Evolutionary conservation across 2,797 vertebrate species (phyloP), one percentile per base, ranked within the genome.

Genomic region (Propithecus perrieri): DNA sequence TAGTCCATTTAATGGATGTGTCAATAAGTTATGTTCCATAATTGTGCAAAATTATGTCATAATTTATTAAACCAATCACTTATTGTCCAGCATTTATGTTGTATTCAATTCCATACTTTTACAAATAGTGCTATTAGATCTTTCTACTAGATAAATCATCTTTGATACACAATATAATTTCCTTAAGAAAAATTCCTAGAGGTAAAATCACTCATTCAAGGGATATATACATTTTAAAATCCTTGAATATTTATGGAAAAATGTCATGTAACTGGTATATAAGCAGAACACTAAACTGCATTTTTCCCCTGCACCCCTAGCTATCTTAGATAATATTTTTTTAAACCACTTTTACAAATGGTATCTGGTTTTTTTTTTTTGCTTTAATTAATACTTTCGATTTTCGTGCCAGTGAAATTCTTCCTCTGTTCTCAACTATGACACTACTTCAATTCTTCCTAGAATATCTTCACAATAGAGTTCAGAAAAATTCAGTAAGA

Each of bases 41-140:
- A 84, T 86, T 81, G 13, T 84, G 4, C 14, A 61, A 67, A 93
- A 89, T 97, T 94, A 55, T 79, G 46, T 79, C 71, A 93, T 55
- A 96, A 96, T 84, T 81, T 86, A 87, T 75, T 93, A 80, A 93
- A 48, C 38, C 57, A 88, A 50, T 95, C 91, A 89, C 28, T 85
- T 96, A 94, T 88, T 90, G n/a, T 81, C 94, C 43, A 96, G 11
- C 20, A 85, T 74, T 80, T 94, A 95, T 71, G 38, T 92, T 76
- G 30, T 81, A 78, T 78, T 38, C 53, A 57, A 11, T 96, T 94
- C 94, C 95, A 95, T 76, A 90, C 33, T 61, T n/a, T 92, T 90
- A 94, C 48, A 85, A 94, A 88, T 87, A 92, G 53, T 65, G 9
- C 41, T 94, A 1, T 76, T n/a, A 80, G 63, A 92, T 84, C 18